Evolutionary conservation across 1,140 invertebrate genomes (phyloP).

Genomic region (Triops cancriformis): DNA sequence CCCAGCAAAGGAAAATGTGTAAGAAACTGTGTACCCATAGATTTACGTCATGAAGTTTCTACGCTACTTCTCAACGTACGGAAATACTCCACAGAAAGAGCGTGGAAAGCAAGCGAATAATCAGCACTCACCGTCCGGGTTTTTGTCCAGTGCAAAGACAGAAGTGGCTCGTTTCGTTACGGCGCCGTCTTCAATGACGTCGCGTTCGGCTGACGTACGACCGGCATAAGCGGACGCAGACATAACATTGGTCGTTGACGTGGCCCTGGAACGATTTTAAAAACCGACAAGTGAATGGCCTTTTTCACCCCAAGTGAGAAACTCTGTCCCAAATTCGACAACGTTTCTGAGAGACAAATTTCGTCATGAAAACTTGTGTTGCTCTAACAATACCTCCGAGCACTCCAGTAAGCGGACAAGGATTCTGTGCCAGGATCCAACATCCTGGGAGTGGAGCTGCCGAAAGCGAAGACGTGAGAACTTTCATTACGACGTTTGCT

Average conservation of each 20-base stretch:
- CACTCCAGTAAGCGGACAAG: conserved; percentile 30
- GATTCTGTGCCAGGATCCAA: conserved; percentile 63
- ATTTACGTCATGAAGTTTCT: background rate
- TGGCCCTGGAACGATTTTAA: conserved; percentile 51
- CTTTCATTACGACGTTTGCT: conserved; percentile 59
- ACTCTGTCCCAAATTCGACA: too few species aligned
- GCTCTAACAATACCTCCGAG: conserved; percentile 29
- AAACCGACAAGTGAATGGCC: background rate
- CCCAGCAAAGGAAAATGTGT: background rate
- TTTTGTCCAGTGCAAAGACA: conserved; percentile 59
- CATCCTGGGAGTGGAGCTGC: conserved; percentile 77
- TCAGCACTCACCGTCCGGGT: conserved; percentile 52
- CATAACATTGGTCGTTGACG: conserved; percentile 75
- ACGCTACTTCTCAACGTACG: background rate
- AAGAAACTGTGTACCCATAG: background rate
- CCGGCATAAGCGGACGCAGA: conserved; percentile 52
- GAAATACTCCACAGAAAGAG: conserved; percentile 18
- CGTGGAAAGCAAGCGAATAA: background rate
- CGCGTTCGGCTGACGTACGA: conserved; percentile 66
- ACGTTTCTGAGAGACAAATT: too few species aligned
- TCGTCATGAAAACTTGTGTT: too few species aligned
- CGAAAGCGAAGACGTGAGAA: conserved; percentile 70
- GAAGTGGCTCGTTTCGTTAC: conserved; percentile 73
- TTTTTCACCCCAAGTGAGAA: too few species aligned
- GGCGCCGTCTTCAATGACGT: conserved; percentile 55